phyloP scores from a whole-genome alignment of 2,888 invertebrate species.

The Drosophila borealis region DNA sequence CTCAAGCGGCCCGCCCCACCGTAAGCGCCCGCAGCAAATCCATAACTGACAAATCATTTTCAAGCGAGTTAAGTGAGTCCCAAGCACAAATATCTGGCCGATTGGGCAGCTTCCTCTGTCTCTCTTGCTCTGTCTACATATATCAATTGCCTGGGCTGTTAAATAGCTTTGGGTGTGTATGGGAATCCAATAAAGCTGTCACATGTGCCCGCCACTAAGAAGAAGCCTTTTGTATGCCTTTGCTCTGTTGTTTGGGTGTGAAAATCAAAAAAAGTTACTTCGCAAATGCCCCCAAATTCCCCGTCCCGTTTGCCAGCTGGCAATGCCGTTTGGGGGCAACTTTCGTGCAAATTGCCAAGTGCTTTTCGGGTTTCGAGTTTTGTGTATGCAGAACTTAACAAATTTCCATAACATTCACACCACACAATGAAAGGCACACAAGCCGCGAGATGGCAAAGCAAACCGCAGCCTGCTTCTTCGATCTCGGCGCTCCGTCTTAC shows the following conservation, averaged over 20 bases:
- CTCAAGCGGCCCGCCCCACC: neutral
- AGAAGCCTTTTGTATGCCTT: slow-evolving; percentile 63
- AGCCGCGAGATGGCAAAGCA: slow-evolving; percentile 34
- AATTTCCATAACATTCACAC: slow-evolving; percentile 80
- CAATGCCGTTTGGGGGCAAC: slow-evolving; percentile 61
- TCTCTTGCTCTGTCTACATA: slow-evolving; percentile 3
- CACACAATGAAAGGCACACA: slow-evolving; percentile 69
- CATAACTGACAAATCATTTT: slow-evolving; percentile 75
- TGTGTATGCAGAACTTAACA: slow-evolving; percentile 78
- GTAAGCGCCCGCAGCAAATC: slow-evolving; percentile 34
- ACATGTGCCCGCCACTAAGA: slow-evolving; percentile 67
- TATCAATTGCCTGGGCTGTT: slow-evolving; percentile 61
- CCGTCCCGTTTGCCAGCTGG: slow-evolving; percentile 24
- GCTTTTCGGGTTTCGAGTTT: slow-evolving; percentile 63
- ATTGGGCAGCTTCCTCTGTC: neutral
- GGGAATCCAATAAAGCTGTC: slow-evolving; percentile 77
- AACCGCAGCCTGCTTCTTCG: slow-evolving; percentile 55
- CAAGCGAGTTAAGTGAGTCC: slow-evolving; percentile 56
- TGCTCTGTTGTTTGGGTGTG: slow-evolving; percentile 71
- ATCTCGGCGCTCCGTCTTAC: slow-evolving; percentile 33
- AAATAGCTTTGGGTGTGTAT: slow-evolving; percentile 69
- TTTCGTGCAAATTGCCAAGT: slow-evolving; percentile 75
- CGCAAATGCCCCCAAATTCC: slow-evolving; percentile 38
- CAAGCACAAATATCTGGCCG: slow-evolving; percentile 45
- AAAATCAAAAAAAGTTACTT: slow-evolving; percentile 69